A percentile compares a stretch with the other conserved stretches of the same genome.
These are phyloP conservation scores for Hydrozoanthus gracilis DNA, from an alignment of 92 coral and sea anemone species.

Conservation along the genomic window DNA sequence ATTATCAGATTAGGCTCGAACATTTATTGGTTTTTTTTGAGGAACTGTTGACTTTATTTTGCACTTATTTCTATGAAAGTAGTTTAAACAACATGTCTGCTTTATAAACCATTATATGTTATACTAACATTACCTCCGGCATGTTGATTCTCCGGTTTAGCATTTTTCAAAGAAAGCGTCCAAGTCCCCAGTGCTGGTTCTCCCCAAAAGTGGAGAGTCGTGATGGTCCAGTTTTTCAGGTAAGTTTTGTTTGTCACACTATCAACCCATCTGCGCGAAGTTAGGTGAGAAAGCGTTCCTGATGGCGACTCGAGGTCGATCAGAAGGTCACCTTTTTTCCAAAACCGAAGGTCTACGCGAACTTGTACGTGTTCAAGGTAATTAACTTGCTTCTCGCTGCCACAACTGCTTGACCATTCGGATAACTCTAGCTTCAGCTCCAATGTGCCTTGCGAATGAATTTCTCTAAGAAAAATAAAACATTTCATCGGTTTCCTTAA, in stretches of 20 bases:
- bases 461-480: neutral
- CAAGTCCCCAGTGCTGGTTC: constrained; percentile 52
- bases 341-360: constrained; percentile 45
- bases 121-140: neutral
- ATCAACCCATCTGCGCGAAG: constrained; percentile 41
- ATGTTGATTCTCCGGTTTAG: neutral
- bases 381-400: constrained; percentile 16
- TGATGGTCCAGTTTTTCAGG: constrained; percentile 62
- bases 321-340: constrained; percentile 50
- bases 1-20: too few species aligned
- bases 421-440: neutral
- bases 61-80: too few species aligned
- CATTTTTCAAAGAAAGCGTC: constrained; percentile 41
- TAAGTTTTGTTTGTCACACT: constrained; percentile 23
- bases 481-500: neutral
- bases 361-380: constrained; percentile 64
- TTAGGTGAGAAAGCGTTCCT: constrained; percentile 54
- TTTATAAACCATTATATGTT: neutral
- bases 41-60: too few species aligned
- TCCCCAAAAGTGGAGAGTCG: constrained; percentile 61
- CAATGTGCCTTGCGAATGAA: neutral
- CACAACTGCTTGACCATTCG: neutral
- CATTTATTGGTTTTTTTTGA: too few species aligned
- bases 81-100: neutral
- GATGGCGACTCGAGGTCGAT: constrained; percentile 51